These are phyloP conservation scores for Nycteola revayana DNA, from an alignment of 2,888 invertebrate genomes.

Conservation along the genomic window DNA sequence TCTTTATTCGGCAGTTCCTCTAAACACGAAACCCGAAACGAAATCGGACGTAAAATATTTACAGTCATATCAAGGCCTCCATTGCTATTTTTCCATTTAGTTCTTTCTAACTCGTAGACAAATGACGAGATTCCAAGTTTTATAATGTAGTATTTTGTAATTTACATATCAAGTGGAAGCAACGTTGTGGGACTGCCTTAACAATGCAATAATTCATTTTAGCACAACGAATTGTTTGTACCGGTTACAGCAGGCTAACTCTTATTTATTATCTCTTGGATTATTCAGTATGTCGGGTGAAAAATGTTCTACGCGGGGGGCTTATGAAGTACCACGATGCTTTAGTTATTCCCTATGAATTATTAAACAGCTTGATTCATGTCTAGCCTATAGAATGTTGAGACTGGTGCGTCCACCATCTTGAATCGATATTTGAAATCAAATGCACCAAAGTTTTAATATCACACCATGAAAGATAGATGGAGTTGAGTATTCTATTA, in stretches of 20 bases:
- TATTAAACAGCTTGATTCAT: slow-evolving; percentile 71
- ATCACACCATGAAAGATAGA: slow-evolving; percentile 30
- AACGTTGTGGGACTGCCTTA: slow-evolving; percentile 36
- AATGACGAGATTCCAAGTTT: no score
- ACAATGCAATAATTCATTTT: slow-evolving; percentile 45
- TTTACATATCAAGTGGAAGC: slow-evolving; percentile 25
- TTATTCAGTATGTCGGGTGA: slow-evolving; percentile 58
- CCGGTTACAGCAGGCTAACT: slow-evolving; percentile 35
- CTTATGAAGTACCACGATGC: slow-evolving; percentile 50
- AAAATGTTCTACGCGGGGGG: slow-evolving; percentile 73
- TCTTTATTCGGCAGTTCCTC: no score
- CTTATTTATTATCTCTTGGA: slow-evolving; percentile 51
- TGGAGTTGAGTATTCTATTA: slow-evolving; percentile 9
- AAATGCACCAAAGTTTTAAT: slow-evolving; percentile 33
- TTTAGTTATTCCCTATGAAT: slow-evolving; percentile 71
- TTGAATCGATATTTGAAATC: slow-evolving; percentile 46
- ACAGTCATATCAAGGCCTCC: no score
- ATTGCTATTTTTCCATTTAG: no score
- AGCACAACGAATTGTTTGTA: slow-evolving; percentile 52
- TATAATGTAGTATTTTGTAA: neutral
- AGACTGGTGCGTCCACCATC: slow-evolving; percentile 41
- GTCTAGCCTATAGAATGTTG: slow-evolving; percentile 51
- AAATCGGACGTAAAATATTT: no score
- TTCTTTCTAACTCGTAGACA: no score
- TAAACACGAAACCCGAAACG: no score